phyloP scores from a whole-genome alignment of 1,140 invertebrate species.

The Camponotus vicinus region DNA sequence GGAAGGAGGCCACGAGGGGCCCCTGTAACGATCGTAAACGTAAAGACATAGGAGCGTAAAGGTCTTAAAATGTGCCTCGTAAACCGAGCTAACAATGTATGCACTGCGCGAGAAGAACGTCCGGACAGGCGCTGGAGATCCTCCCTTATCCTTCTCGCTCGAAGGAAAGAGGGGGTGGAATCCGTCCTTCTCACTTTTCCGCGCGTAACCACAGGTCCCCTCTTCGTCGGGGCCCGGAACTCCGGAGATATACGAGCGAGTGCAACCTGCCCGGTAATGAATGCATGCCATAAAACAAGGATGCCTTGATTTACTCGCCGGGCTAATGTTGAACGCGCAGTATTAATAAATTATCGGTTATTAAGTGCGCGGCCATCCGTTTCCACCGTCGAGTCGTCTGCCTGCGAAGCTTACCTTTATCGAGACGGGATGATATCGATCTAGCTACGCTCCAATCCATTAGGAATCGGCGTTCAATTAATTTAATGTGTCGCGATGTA shows the following conservation, averaged over 20 bases:
- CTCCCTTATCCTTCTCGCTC: conserved; percentile 17
- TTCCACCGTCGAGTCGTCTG: conserved; percentile 38
- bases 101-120: conserved; percentile 47
- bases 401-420: conserved; percentile 18
- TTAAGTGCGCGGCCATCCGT: conserved; percentile 74
- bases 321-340: conserved; percentile 75
- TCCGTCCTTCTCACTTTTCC: conserved; percentile 62
- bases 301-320: conserved; percentile 83
- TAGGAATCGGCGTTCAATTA: conserved; percentile 44
- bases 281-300: conserved; percentile 84
- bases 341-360: conserved; percentile 85
- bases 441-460: not conserved
- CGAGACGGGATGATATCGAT: conserved; percentile 36
- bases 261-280: conserved; percentile 82
- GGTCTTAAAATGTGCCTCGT: conserved; percentile 75
- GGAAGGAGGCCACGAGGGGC: conserved; percentile 64
- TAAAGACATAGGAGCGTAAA: conserved; percentile 72
- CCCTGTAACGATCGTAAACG: conserved; percentile 74
- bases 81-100: conserved; percentile 76
- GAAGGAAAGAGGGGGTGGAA: too few relatives aligned
- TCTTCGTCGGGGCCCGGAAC: conserved; percentile 68
- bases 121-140: conserved; percentile 36
- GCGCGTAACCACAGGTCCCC: conserved; percentile 19
- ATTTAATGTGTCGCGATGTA: conserved; percentile 36
- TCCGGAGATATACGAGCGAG: conserved; percentile 82